Evolutionary conservation across 1,140 invertebrate genomes (phyloP).

Genomic region (Centruroides sculpturatus): DNA sequence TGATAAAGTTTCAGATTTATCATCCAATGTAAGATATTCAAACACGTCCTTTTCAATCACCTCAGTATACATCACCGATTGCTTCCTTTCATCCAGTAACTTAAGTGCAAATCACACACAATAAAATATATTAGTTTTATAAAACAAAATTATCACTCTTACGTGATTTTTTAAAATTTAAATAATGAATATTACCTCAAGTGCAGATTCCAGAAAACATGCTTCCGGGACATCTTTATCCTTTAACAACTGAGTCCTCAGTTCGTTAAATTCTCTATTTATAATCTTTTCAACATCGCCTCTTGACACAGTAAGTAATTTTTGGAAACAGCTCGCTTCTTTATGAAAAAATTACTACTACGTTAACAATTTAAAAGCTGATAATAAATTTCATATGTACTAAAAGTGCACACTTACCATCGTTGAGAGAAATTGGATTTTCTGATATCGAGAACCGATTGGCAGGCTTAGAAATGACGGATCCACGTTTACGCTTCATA

Average conservation of each 20-base stretch:
- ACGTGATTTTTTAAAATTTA: too few relatives aligned
- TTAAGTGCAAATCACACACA: too few relatives aligned
- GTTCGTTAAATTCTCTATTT: slow-evolving; percentile 49
- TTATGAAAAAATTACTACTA: slow-evolving; percentile 27
- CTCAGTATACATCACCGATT: too few relatives aligned
- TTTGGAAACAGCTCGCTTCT: slow-evolving; percentile 43
- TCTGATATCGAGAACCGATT: slow-evolving; percentile 17
- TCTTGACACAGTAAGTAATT: slow-evolving; percentile 54
- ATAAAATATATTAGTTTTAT: too few relatives aligned
- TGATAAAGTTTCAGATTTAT: too few relatives aligned
- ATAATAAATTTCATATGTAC: not conserved
- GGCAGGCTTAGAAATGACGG: slow-evolving; percentile 53
- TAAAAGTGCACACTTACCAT: slow-evolving; percentile 6
- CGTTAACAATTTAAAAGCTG: too few relatives aligned
- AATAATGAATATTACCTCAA: slow-evolving; percentile 30
- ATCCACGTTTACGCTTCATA: slow-evolving; percentile 69
- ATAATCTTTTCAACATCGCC: slow-evolving; percentile 51
- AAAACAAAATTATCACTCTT: too few relatives aligned
- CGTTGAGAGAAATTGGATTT: slow-evolving; percentile 2
- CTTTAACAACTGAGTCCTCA: slow-evolving; percentile 43
- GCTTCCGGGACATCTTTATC: slow-evolving; percentile 58
- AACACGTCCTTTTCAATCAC: too few relatives aligned
- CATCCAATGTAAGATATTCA: too few relatives aligned
- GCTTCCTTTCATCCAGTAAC: too few relatives aligned
- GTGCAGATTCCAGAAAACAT: slow-evolving; percentile 68